phyloP scores from a whole-genome alignment of 92 coral and sea anemone genomes.

The Palythoa grandis region DNA sequence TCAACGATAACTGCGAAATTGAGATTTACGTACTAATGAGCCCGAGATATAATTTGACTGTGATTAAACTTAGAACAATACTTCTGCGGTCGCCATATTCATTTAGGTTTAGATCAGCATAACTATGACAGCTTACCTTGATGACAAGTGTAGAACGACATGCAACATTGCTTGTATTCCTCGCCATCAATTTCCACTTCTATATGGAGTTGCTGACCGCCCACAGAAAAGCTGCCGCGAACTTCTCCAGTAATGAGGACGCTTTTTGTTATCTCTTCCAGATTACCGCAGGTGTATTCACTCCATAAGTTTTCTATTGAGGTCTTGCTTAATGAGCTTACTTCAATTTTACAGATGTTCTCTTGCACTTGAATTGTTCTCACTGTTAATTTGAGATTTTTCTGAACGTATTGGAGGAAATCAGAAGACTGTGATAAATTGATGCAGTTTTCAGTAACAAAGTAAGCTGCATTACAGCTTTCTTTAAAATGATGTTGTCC shows the following conservation, averaged over 20 bases:
- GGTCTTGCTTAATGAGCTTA: constrained; percentile 1
- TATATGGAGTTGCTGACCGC: background rate
- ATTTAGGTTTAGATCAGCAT: no score
- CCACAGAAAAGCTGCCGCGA: background rate
- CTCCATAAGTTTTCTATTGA: constrained; percentile 1
- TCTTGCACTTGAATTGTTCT: no score
- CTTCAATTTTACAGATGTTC: constrained; percentile 2
- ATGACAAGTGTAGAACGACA: background rate
- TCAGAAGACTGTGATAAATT: background rate
- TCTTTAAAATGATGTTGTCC: background rate
- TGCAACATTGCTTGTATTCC: constrained; percentile 8
- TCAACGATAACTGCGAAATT: no score
- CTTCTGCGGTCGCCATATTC: no score
- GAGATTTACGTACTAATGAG: no score
- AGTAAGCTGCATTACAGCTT: background rate
- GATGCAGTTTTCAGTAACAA: background rate
- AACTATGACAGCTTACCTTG: background rate
- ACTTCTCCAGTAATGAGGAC: constrained; percentile 1
- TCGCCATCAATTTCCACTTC: constrained; percentile 31
- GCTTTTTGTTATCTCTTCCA: constrained; percentile 5
- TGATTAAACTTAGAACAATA: no score
- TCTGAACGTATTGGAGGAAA: constrained; percentile 2
- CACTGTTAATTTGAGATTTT: background rate
- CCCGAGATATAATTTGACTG: no score
- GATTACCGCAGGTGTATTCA: background rate